phyloP scores from a whole-genome alignment of 2,888 invertebrate species.

The Baronia brevicornis region DNA sequence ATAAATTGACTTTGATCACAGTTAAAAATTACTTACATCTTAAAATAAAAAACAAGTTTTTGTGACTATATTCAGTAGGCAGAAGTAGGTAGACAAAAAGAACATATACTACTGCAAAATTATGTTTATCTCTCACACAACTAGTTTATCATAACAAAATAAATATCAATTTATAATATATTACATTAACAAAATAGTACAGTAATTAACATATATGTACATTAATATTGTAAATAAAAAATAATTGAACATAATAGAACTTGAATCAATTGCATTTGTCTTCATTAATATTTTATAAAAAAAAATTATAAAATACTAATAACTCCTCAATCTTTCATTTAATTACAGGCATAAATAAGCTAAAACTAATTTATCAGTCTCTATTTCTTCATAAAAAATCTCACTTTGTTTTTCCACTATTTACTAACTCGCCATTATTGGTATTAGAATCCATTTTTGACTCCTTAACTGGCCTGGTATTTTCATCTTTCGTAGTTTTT shows the following conservation, averaged over 20 bases:
- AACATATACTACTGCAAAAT: too few relatives aligned
- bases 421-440: conserved; percentile 12
- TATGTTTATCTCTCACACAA: not conserved
- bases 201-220: conserved; percentile 2
- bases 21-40: too few relatives aligned
- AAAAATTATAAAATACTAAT: too few relatives aligned
- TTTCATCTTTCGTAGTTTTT: conserved; percentile 54
- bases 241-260: not conserved
- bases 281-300: too few relatives aligned
- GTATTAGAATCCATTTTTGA: conserved; percentile 28
- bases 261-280: too few relatives aligned
- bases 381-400: conserved; percentile 10
- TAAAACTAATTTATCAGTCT: conserved; percentile 17
- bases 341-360: conserved; percentile 3
- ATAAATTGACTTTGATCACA: too few relatives aligned
- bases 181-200: conserved; percentile 1
- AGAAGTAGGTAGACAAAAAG: too few relatives aligned
- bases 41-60: too few relatives aligned
- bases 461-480: conserved; percentile 43
- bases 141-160: conserved; percentile 2
- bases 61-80: too few relatives aligned
- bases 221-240: not conserved
- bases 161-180: conserved; percentile 2
- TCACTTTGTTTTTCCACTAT: conserved; percentile 12
- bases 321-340: too few relatives aligned